Base-by-base conservation (phyloP, 2,888 invertebrate species). In the Callosobruchus maculatus region DNA sequence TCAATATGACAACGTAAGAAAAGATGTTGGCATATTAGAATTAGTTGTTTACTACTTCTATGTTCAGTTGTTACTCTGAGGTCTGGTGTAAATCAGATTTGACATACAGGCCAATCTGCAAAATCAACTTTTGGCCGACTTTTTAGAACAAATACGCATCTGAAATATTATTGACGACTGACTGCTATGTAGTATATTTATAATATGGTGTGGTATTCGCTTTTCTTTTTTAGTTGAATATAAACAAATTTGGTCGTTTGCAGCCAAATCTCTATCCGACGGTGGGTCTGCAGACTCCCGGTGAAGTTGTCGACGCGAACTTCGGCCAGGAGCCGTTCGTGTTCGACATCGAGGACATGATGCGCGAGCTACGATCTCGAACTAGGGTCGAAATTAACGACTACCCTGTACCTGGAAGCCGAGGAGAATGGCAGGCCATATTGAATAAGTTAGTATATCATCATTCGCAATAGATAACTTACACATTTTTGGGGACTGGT, bases 311-410 rank as follows among this genome's bases (percentile, higher is more conserved):
- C 73, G 98, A 98, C 88, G 98, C 98, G 0, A 99, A 99, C 90
- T 99, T 99, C 88, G 99, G 99, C 0, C 97, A 98, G 88, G 93
- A 93, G 83, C 98, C 98, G 21, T 99, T 99, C 89, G 93, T 97
- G 84, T 99, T 97, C 89, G 97, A 99, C 89, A 97, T 99, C 82
- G 95, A 97, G 87, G 97, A 97, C 86, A 97, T 98, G 94, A 93
- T 98, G 90, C 92, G 94, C 83, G 97, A 97, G 88, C 90, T 97
- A 88, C 91, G 94, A 83, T 92, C 93, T 80, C 92, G 95, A 85
- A 96, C 96, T 26, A 91, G 94, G 80, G 88, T 92, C 83, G 93
- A 95, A 82, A 96, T 98, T 83, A 93, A 95, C 86, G 93, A 95
- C 88, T 96, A 95, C 88, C 95, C 96, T 74, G 92, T 96, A 83